Conservation (phyloP, 2,797 vertebrate species). For the Bufotes viridis region DNA sequence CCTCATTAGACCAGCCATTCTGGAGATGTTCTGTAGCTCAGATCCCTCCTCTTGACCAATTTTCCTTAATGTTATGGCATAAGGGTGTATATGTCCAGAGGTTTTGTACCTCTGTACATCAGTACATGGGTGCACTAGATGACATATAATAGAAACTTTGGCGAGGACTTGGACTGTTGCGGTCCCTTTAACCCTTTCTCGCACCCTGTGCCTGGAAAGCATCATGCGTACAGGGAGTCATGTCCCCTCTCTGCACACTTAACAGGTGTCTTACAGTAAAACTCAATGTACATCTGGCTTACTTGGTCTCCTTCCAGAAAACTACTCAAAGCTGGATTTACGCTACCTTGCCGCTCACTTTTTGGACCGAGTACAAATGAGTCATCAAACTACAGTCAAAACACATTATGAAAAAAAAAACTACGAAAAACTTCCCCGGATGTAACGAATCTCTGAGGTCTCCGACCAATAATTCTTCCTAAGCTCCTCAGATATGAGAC, state of each 20-base stretch:
- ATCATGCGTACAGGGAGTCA: neutral
- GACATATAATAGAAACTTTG: neutral
- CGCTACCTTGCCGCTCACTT: conserved; percentile 58
- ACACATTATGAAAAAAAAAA: conserved; percentile 27
- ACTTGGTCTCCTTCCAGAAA: conserved; percentile 66
- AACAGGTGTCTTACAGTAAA: conserved; percentile 70
- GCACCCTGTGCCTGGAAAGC: neutral
- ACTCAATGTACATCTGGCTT: conserved; percentile 69
- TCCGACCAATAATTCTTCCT: conserved; percentile 21
- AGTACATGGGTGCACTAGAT: neutral
- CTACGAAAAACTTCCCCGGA: neutral
- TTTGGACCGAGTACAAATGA: conserved; percentile 66
- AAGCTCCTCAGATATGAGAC: neutral
- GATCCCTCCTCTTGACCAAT: no score
- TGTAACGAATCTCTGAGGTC: neutral
- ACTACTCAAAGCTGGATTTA: conserved; percentile 66
- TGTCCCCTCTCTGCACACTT: conserved; percentile 65
- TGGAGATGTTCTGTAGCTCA: no score
- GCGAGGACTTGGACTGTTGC: neutral
- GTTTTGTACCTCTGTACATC: conserved; percentile 10
- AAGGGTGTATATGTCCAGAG: no score
- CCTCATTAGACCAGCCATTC: no score
- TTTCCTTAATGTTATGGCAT: no score
- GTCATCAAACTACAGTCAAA: conserved; percentile 64
- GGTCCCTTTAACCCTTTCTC: conserved; percentile 18